These are phyloP conservation scores for Apocheima hispidaria DNA, from an alignment of 2,888 invertebrate species.

Conservation along the genomic window DNA sequence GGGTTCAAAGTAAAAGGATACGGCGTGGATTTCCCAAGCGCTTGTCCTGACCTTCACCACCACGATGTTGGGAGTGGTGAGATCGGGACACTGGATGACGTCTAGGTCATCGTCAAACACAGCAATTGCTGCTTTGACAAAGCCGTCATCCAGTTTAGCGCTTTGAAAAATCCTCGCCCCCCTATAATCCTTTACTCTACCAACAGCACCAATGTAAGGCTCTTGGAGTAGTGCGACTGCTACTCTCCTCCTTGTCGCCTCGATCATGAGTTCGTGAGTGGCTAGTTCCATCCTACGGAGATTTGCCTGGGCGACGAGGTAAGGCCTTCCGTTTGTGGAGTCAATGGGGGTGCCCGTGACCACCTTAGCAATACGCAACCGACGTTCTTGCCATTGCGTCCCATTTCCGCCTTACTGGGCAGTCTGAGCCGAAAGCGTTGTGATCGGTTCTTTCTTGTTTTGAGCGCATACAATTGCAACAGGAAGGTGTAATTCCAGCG, in stretches of 20 bases:
- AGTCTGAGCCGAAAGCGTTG: neutral
- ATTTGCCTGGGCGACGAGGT: neutral
- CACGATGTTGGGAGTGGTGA: slow-evolving; percentile 24
- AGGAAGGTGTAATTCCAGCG: neutral
- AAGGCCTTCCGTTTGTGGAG: neutral
- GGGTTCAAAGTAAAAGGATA: slow-evolving; percentile 38
- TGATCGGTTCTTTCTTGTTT: neutral
- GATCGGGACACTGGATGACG: neutral
- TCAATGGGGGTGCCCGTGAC: neutral
- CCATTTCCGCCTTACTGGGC: neutral
- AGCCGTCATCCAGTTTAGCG: neutral
- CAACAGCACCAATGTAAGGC: neutral
- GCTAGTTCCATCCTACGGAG: neutral
- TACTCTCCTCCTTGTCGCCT: neutral
- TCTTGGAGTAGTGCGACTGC: neutral
- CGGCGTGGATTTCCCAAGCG: slow-evolving; percentile 28
- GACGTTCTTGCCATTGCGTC: neutral
- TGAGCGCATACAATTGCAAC: neutral
- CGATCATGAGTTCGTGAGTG: neutral
- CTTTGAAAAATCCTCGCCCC: neutral
- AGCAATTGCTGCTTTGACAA: slow-evolving; percentile 21
- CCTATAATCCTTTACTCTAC: neutral
- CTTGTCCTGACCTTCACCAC: slow-evolving; percentile 25
- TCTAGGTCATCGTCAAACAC: slow-evolving; percentile 20
- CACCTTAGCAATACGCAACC: slow-evolving; percentile 12